Base-by-base conservation (phyloP, 2,113 vertebrate genomes). In the Nibea coibor region DNA sequence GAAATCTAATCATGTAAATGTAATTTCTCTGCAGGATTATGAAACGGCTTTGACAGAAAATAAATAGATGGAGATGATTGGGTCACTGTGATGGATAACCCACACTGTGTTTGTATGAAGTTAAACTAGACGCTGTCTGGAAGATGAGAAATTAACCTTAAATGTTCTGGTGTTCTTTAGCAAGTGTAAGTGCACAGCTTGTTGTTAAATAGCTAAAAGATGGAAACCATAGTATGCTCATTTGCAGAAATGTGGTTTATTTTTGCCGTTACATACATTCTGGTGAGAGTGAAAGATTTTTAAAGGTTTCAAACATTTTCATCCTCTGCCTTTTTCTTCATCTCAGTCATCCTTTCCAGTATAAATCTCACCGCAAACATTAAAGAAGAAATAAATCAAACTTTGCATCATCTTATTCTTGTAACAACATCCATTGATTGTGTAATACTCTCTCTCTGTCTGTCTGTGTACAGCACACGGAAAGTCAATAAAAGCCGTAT, bases 1-100 rank as follows among this genome's bases (percentile, higher is more conserved):
- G 20, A 68, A 68, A 77, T 70, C 15, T 31, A 72, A 82, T 78
- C 8, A n/a, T 31, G 26, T 65, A 31, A 78, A 85, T 76, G 42
- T 43, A 70, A 87, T 90, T 78, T 77, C 63, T 45, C 3, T 22
- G 24, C 58, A 54, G 51, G 45, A 67, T 68, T 47, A 35, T 58
- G 4, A 31, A 22, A 54, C 0, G 51, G 10, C 20, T 61, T 58
- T 24, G 16, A 35, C 11, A 26, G 4, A 48, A 54, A 58, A 81
- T 58, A 66, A 16, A 51, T 50, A 50, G 31, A 69, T 59, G 20
- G 7, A 53, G 66, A 62, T 17, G 12, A 62, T 63, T 54, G 28
- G 24, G 31, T 63, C 48, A 5, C 22, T 53, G 16, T 61, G 28
- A 75, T 63, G 10, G 12, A 81, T 61, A 56, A 50, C 1, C 17